phyloP scores from a whole-genome alignment of 2,113 vertebrate genomes.

The Australoheros scitulus region DNA sequence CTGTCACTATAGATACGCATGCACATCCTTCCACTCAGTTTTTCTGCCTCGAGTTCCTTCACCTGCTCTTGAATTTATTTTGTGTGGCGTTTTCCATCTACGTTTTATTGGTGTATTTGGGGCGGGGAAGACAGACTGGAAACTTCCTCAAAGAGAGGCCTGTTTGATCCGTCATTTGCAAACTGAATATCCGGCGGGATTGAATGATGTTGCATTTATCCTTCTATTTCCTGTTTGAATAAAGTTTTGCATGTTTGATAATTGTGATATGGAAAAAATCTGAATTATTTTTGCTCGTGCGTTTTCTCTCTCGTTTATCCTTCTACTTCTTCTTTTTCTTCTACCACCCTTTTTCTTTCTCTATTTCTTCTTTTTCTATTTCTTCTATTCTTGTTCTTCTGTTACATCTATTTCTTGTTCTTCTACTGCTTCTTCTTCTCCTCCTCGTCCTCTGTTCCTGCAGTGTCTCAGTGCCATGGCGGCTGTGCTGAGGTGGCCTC shows the following conservation, averaged over 20 bases:
- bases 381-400: too few species aligned
- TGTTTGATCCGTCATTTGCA: background rate
- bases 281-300: rapidly evolving
- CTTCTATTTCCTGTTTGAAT: background rate
- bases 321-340: background rate
- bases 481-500: constrained; percentile 91
- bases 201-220: rapidly evolving
- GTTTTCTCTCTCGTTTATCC: rapidly evolving
- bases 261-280: background rate
- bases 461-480: constrained; percentile 74
- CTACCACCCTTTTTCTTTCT: background rate
- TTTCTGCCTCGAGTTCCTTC: too few species aligned
- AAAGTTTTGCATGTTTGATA: background rate
- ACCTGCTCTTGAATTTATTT: too few species aligned
- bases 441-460: background rate
- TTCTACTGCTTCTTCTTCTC: background rate
- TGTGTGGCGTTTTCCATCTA: background rate
- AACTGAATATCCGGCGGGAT: background rate
- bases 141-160: background rate
- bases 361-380: background rate
- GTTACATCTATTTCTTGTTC: too few species aligned
- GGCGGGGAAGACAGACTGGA: background rate
- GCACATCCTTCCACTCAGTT: too few species aligned
- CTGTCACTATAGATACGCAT: background rate
- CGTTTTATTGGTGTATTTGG: background rate